Percentiles rank a stretch among this genome's conserved stretches.
phyloP scores from a whole-genome alignment of 2,888 invertebrate genomes.

The Lasioglossum figueresi region DNA sequence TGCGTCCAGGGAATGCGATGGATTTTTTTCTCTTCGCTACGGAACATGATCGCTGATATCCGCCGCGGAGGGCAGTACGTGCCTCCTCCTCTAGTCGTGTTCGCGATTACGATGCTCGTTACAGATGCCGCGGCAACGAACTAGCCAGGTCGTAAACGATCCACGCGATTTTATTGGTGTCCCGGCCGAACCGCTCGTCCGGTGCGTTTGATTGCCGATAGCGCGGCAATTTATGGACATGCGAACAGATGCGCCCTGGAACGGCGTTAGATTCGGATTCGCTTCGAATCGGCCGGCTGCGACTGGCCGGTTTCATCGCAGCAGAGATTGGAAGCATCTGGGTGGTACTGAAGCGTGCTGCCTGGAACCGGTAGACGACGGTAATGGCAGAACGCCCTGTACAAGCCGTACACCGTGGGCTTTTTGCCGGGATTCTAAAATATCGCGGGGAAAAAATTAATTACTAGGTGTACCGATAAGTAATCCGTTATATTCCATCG shows the following conservation, averaged over 20 bases:
- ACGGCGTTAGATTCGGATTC: conserved; percentile 11
- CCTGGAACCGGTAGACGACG: background rate
- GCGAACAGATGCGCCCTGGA: background rate
- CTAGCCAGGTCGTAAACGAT: conserved; percentile 37
- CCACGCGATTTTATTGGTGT: conserved; percentile 22
- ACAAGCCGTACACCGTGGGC: no score
- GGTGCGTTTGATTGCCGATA: conserved; percentile 11
- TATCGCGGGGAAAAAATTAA: background rate
- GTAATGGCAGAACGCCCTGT: background rate
- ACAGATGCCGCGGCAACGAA: conserved; percentile 14
- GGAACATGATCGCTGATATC: conserved; percentile 8
- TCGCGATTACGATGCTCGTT: conserved; percentile 8
- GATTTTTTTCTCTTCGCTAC: conserved; percentile 24
- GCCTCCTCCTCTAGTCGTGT: background rate
- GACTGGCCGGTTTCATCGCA: background rate
- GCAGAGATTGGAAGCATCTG: background rate
- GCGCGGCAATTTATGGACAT: background rate
- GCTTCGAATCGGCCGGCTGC: background rate
- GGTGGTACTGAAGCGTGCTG: conserved; percentile 5
- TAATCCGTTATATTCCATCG: background rate
- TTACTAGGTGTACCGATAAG: background rate
- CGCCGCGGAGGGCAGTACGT: background rate
- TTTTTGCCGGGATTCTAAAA: background rate
- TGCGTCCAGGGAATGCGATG: conserved; percentile 56
- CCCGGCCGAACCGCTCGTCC: background rate